These are phyloP conservation scores for Xenopus petersii DNA, from an alignment of 2,797 vertebrate species.

Conservation along the genomic window DNA sequence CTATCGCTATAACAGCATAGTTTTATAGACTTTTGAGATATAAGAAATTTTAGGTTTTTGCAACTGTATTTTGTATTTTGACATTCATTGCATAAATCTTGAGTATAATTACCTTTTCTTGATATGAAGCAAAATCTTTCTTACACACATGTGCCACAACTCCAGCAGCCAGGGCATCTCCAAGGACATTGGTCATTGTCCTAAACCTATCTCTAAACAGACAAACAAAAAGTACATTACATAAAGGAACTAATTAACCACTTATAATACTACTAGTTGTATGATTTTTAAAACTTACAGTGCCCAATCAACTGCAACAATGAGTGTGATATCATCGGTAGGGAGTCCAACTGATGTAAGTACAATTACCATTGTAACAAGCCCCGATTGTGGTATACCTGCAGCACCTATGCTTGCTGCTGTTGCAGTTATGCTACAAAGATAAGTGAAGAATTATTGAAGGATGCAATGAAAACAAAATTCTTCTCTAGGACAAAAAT, in stretches of 20 bases:
- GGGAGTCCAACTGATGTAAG: constrained; percentile 86
- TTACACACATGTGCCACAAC: constrained; percentile 80
- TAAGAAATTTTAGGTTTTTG: too few relatives aligned
- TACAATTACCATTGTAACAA: constrained; percentile 89
- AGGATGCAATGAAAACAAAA: too few relatives aligned
- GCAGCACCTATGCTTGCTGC: constrained; percentile 86
- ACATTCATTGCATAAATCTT: too few relatives aligned
- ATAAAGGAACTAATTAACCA: too few relatives aligned
- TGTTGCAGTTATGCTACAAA: constrained; percentile 81
- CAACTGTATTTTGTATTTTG: too few relatives aligned
- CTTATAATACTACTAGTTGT: too few relatives aligned
- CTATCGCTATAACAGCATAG: too few relatives aligned
- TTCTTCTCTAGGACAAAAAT: too few relatives aligned
- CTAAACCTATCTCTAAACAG: constrained; percentile 77
- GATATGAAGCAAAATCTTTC: constrained; percentile 73
- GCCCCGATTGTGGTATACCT: constrained; percentile 83
- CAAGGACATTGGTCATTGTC: constrained; percentile 86
- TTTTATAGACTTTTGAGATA: too few relatives aligned
- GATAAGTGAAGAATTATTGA: not conserved
- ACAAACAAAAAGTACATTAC: not conserved
- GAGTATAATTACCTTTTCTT: constrained; percentile 56
- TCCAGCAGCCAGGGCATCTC: constrained; percentile 82
- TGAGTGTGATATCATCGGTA: constrained; percentile 83
- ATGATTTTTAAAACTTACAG: constrained; percentile 67
- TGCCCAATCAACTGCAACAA: constrained; percentile 85